phyloP scores from a whole-genome alignment of 2,888 invertebrate species.

The Torymus texanus region DNA sequence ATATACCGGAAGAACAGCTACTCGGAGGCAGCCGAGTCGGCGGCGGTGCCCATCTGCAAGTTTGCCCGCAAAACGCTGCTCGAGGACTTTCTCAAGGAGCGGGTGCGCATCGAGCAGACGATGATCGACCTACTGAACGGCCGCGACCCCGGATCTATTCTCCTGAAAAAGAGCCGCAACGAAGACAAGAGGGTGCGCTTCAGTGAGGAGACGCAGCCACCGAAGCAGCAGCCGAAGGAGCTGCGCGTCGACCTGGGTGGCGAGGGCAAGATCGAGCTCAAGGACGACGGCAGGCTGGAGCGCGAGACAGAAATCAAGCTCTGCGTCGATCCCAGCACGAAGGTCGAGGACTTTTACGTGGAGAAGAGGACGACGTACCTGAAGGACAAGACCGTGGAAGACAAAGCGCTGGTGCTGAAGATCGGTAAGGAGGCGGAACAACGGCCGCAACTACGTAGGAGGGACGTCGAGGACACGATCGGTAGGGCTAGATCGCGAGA shows the following conservation, averaged over 20 bases:
- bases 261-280: neutral
- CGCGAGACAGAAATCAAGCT: conserved; percentile 53
- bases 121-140: conserved; percentile 63
- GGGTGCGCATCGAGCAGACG: conserved; percentile 63
- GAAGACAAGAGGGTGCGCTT: conserved; percentile 68
- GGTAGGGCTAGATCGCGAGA: conserved; percentile 45
- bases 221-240: conserved; percentile 18
- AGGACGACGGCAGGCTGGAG: conserved; percentile 29
- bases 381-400: conserved; percentile 53
- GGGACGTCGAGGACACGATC: conserved; percentile 15
- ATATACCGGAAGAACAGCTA: conserved; percentile 53
- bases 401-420: conserved; percentile 53
- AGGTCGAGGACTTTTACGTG: conserved; percentile 53
- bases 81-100: conserved; percentile 60
- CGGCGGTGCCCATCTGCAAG: conserved; percentile 6
- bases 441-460: neutral
- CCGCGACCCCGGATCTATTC: conserved; percentile 57
- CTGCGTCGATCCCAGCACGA: conserved; percentile 39
- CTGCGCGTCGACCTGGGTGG: conserved; percentile 30
- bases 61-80: conserved; percentile 46
- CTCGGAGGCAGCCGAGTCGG: neutral
- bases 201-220: conserved; percentile 56
- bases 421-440: conserved; percentile 22
- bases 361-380: conserved; percentile 47
- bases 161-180: conserved; percentile 61